Evolutionary conservation across 2,888 invertebrate genomes (phyloP), one percentile per base, ranked within the genome.

Genomic region (Eulithis testata): DNA sequence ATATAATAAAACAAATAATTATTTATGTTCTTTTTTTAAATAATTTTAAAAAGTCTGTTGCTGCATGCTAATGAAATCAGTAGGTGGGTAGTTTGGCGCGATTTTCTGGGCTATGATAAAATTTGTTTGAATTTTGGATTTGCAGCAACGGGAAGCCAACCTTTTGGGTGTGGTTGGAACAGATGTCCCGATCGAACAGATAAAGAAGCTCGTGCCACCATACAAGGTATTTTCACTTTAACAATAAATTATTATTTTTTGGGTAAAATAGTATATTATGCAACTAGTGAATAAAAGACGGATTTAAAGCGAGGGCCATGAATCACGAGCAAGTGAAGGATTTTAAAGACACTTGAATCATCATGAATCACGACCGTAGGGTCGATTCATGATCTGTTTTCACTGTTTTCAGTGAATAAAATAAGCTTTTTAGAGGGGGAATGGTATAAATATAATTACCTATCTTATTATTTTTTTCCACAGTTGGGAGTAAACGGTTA

Each of bases 91-190:
- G 31, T 31, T 47, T 47, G 12, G 8, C 14, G 8, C 8, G 6
- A 14, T 37, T 53, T 37, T 12, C 21, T 11, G 2, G 37, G 40
- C 11, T n/a, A 9, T 40, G n/a, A 47, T 8, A 47, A 47, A 14
- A 14, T 43, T 50, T 59, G 9, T 21, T 7, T 37, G 8, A 37
- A 49, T 44, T 21, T 55, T 44, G 11, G 6, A 11, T 59, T 69
- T 93, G 53, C 88, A 96, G 96, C 96, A 96, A 82, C 95, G 97
- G 83, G 96, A 96, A 75, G 98, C 98, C 21, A 98, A 98, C 87
- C 94, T 99, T 72, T 94, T 99, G 72, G 99, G 99, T 58, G 98
- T 99, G 49, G 98, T 99, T 69, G 99, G 99, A 57, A 98, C 98
- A 21, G 99, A 99, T 91, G 97, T 99, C 69, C 98, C 99, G 74